Evolutionary conservation across 2,113 vertebrate genomes (phyloP).

Genomic region (Sebastes schlegelii): DNA sequence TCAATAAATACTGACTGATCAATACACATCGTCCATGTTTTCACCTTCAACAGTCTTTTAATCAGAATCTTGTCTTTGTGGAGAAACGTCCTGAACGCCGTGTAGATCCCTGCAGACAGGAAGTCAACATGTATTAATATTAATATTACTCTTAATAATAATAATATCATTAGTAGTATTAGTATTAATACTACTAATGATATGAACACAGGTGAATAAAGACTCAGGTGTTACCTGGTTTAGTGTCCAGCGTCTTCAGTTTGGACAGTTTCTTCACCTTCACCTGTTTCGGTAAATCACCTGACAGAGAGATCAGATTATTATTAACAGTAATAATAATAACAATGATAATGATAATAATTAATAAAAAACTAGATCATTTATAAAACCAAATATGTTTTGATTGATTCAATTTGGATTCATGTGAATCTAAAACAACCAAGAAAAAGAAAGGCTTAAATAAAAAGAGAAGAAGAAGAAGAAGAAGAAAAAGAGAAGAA

Average conservation of each 20-base stretch:
- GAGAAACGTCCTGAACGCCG: slow-evolving; percentile 89
- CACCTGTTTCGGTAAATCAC: slow-evolving; percentile 94
- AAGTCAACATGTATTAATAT: background rate
- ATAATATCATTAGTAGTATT: too few species aligned
- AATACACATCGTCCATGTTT: background rate
- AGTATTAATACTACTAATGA: background rate
- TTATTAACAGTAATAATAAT: too few species aligned
- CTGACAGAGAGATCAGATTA: slow-evolving; percentile 70
- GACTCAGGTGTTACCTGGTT: slow-evolving; percentile 84
- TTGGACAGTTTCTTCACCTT: slow-evolving; percentile 94
- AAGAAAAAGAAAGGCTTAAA: too few species aligned
- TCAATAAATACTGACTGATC: too few species aligned
- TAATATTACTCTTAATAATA: too few species aligned
- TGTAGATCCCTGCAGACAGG: slow-evolving; percentile 89
- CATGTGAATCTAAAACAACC: too few species aligned
- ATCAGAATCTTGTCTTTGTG: slow-evolving; percentile 94
- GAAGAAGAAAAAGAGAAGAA: too few species aligned
- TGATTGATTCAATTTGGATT: too few species aligned
- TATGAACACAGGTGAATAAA: background rate
- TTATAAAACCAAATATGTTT: too few species aligned
- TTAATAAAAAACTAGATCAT: too few species aligned
- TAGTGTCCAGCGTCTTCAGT: slow-evolving; percentile 92
- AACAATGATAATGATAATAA: too few species aligned
- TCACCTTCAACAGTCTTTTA: slow-evolving; percentile 90
- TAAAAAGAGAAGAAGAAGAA: too few species aligned